Evolutionary conservation across 1,140 invertebrate genomes (phyloP).

Genomic region (Drosophila mojavensis): DNA sequence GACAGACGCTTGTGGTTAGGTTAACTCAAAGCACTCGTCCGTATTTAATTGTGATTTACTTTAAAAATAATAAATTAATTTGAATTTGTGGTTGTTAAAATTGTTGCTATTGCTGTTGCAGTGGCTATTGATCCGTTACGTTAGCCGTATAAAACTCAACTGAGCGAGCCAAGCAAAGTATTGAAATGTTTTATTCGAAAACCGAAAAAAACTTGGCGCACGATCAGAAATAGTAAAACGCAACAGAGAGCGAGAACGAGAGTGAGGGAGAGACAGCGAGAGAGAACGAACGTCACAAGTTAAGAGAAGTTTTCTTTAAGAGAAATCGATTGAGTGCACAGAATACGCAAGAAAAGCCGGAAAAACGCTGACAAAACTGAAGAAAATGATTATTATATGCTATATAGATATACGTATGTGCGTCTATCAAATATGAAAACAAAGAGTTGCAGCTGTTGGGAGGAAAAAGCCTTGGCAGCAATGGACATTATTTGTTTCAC

Average conservation of each 20-base stretch:
- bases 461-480: constrained; percentile 42
- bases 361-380: constrained; percentile 37
- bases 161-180: constrained; percentile 61
- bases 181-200: constrained; percentile 80
- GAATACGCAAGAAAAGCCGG: constrained; percentile 48
- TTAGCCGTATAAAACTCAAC: constrained; percentile 74
- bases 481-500: constrained; percentile 42
- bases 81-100: constrained; percentile 13
- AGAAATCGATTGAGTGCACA: not conserved
- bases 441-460: constrained; percentile 37
- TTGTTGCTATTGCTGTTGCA: constrained; percentile 8
- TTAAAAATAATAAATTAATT: constrained; percentile 29
- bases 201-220: constrained; percentile 62
- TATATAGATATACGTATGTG: constrained; percentile 5
- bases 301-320: constrained; percentile 31
- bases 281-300: constrained; percentile 5
- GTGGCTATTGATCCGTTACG: constrained; percentile 61
- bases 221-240: constrained; percentile 68
- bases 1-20: constrained; percentile 64
- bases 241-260: constrained; percentile 33
- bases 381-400: constrained; percentile 27
- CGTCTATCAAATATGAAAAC: constrained; percentile 34
- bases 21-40: constrained; percentile 52
- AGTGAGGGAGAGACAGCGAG: not conserved
- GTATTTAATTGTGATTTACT: constrained; percentile 48